Evolutionary conservation across 2,888 invertebrate species (phyloP), one percentile per base, ranked within the genome.

Genomic region (Acrobasis consociella): DNA sequence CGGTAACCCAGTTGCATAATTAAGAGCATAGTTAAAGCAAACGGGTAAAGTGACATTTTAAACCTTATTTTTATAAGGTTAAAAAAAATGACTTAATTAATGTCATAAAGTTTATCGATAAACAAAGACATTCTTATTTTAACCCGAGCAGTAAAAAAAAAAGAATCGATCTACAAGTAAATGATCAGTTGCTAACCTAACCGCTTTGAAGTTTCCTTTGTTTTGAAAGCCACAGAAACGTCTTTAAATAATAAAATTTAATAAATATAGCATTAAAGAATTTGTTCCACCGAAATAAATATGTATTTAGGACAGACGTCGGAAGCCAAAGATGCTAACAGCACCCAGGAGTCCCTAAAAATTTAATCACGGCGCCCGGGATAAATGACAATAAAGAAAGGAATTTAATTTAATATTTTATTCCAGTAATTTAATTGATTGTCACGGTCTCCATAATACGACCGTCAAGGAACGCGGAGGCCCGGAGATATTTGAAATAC

Each of bases 401-500:
- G 77, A 79, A 81, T 79, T 78, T 74, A 73, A 81, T 75, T 84
- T 77, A 77, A 84, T 84, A 83, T 86, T 83, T 82, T 86, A 85
- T 83, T 81, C 74, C 69, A 78, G 72, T 75, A 81, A 83, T 87
- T 84, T 83, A 86, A 86, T 87, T 85, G 85, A 84, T 85, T 83
- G 78, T 75, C 70, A 73, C 75, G 75, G 77, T 75, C 73, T 73
- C 69, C 70, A 72, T 72, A 71, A 73, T 74, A 71, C 69, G 75
- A 73, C 73, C 74, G 73, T 65, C 66, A 67, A 77, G 79, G 83
- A 80, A 82, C 81, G 83, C 80, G 76, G 72, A 76, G 77, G 76
- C 77, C 68, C 72, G 71, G 65, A 86, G 86, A 75, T 88, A 89
- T 91, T 89, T 87, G 80, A 89, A 89, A 82, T 80, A 87, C 83